Percentiles rank a stretch among this genome's conserved stretches.
Conservation (phyloP, 2,113 vertebrate species). For the Athene noctua region DNA sequence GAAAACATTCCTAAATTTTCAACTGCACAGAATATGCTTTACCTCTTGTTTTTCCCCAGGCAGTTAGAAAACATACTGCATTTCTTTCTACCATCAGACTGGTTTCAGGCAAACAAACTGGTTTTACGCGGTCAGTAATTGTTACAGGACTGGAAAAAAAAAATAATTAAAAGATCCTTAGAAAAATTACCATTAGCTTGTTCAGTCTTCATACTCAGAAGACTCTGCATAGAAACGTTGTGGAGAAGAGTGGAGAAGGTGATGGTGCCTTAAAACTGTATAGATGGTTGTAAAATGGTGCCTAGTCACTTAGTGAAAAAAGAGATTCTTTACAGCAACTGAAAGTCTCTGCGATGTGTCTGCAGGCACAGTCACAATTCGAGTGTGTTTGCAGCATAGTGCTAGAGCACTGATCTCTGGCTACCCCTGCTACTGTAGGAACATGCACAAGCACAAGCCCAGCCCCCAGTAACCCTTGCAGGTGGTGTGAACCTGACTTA, state of each 20-base stretch:
- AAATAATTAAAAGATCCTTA: background rate
- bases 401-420: background rate
- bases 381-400: background rate
- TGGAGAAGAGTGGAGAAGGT: background rate
- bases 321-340: background rate
- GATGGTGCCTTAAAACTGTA: background rate
- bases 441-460: background rate
- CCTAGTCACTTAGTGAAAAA: background rate
- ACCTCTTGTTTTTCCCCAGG: constrained; percentile 90
- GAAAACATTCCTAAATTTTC: background rate
- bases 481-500: background rate
- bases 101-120: constrained; percentile 82
- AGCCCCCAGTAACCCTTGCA: background rate
- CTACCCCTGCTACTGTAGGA: background rate
- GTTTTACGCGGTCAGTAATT: constrained; percentile 81
- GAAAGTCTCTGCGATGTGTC: background rate
- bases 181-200: background rate
- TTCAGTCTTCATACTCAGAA: background rate
- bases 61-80: constrained; percentile 84
- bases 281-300: background rate
- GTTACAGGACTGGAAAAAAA: constrained; percentile 77
- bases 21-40: background rate
- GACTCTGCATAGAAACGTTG: background rate
- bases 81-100: constrained; percentile 77
- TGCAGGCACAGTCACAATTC: background rate